Evolutionary conservation across 1,140 invertebrate species (phyloP).

Genomic region (Drosophila novamexicana): DNA sequence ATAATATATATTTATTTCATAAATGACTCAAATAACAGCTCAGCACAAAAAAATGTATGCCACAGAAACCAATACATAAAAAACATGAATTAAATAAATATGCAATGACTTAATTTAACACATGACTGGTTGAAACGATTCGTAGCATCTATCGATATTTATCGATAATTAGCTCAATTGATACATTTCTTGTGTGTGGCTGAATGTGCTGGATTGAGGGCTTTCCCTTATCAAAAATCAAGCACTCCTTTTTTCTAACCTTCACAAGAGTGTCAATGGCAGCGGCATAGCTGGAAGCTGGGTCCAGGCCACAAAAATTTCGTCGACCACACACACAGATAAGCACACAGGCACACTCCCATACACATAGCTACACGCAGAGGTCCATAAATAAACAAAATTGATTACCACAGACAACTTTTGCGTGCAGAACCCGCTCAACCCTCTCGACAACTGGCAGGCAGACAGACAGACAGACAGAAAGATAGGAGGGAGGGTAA

Average conservation of each 20-base stretch:
- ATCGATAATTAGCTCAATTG: slow-evolving; percentile 11
- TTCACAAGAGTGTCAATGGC: slow-evolving; percentile 72
- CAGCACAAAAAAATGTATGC: too few relatives aligned
- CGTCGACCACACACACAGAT: slow-evolving; percentile 15
- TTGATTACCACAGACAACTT: slow-evolving; percentile 80
- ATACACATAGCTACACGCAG: slow-evolving; percentile 33
- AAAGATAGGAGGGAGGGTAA: neutral
- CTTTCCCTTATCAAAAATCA: slow-evolving; percentile 17
- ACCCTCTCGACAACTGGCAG: slow-evolving; percentile 18
- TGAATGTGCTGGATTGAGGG: slow-evolving; percentile 4
- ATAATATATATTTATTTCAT: too few relatives aligned
- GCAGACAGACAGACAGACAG: slow-evolving; percentile 10
- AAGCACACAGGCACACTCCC: slow-evolving; percentile 13
- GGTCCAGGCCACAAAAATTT: slow-evolving; percentile 59
- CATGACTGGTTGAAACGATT: neutral
- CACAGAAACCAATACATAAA: neutral
- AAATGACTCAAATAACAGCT: too few relatives aligned
- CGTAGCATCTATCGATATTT: neutral
- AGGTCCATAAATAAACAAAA: slow-evolving; percentile 78
- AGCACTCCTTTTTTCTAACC: slow-evolving; percentile 28
- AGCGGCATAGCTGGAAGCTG: slow-evolving; percentile 46
- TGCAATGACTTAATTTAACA: neutral
- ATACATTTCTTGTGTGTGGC: slow-evolving; percentile 9
- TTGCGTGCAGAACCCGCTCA: slow-evolving; percentile 67
- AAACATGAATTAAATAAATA: neutral